A percentile compares a stretch with the other conserved stretches of the same genome.
Evolutionary conservation across 2,113 vertebrate species (phyloP).

Genomic region (Peromyscus maniculatus): DNA sequence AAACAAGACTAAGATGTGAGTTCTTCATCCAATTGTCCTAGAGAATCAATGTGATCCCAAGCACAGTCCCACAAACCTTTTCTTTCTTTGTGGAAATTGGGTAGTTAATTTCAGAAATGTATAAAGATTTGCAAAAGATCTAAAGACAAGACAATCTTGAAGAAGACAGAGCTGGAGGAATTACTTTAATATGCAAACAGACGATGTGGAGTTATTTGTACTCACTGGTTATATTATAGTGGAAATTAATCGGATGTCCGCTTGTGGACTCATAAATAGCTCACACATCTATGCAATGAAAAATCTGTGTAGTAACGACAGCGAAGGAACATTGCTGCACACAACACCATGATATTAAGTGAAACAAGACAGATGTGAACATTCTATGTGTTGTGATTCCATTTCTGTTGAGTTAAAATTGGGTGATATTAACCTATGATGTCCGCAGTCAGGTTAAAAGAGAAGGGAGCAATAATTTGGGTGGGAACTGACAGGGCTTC

Average conservation of each 20-base stretch:
- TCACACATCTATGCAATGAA: background rate
- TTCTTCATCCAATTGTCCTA: background rate
- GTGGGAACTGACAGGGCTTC: background rate
- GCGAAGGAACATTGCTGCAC: background rate
- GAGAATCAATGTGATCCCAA: background rate
- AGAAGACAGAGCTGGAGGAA: background rate
- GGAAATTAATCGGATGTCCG: background rate
- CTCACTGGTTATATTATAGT: background rate
- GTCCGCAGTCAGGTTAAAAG: background rate
- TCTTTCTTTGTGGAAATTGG: background rate
- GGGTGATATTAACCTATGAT: background rate
- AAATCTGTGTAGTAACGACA: background rate
- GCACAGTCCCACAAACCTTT: background rate
- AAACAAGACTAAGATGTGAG: background rate
- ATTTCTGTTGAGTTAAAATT: background rate
- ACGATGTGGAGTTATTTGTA: background rate
- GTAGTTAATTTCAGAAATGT: background rate
- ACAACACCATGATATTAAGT: too few species aligned
- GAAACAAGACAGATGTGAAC: background rate
- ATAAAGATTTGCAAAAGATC: background rate
- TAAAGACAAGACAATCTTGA: background rate
- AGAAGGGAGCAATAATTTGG: too few species aligned
- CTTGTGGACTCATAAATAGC: background rate
- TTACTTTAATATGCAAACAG: background rate
- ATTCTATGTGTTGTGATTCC: background rate